Evolutionary conservation across 1,140 invertebrate species (phyloP), one percentile per base, ranked within the genome.

Genomic region (Drosophila persimilis): DNA sequence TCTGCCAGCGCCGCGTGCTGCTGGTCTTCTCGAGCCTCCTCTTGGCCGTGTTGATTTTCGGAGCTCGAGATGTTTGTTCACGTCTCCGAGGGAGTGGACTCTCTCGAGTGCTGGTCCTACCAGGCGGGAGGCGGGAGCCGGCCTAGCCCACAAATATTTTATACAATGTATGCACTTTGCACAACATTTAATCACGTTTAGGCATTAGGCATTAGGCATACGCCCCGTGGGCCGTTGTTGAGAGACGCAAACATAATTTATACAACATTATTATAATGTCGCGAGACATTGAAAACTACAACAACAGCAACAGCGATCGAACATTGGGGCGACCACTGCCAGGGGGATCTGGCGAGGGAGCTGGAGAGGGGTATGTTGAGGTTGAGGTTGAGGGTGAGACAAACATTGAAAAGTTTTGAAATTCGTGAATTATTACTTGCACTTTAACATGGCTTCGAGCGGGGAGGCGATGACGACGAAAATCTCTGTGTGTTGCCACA

Each of bases 111-210:
- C 71, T 50, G 46, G 62, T 80, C 54, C 67, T 56, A 83, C 47
- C 55, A 45, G 53, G 17, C 17, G 39, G 17, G 6, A 5, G 24
- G 3, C 24, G 20, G 4, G 24, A 4, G 11, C 17, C 9, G 11
- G 60, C 70, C 70, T 61, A 53, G 43, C 77, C 77, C 59, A 55
- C 29, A 65, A 61, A 63, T 29, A 26, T 17, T 17, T 46, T 24
- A 67, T 54, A 60, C 52, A 58, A 29, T 46, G 29, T 45, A 59
- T 78, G 83, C 83, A 79, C 66, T 88, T 88, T 86, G 74, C 83
- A 83, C 83, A 86, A 86, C 83, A 88, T 86, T 86, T 86, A 86
- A 86, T 86, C 83, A 83, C 83, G 76, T 86, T 74, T 83, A 88
- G 67, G 69, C 81, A 77, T 74, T 83, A 88, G 67, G 69, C 81